These are phyloP conservation scores for Xiphorhynchus erythropygius DNA, from an alignment of 2,797 vertebrate genomes.

Conservation along the genomic window DNA sequence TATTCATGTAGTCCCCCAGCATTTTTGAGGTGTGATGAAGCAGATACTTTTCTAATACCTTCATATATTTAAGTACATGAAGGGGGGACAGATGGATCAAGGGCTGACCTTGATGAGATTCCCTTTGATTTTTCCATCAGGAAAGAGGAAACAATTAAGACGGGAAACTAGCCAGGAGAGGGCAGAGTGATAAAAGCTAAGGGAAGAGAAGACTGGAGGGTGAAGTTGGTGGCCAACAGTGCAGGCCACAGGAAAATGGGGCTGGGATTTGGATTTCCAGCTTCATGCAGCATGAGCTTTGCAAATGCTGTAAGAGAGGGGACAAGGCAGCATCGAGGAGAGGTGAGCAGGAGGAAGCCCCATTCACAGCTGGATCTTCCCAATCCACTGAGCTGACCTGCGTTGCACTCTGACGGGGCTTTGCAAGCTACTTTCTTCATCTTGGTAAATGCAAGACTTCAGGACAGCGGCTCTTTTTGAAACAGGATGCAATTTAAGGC, in stretches of 20 bases:
- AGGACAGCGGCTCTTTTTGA: not conserved
- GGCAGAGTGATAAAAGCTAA: conserved; percentile 55
- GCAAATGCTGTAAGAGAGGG: not conserved
- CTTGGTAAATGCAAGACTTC: not conserved
- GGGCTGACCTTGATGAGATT: not conserved
- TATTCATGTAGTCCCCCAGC: not conserved
- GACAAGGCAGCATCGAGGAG: not conserved
- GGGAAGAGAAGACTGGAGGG: not conserved
- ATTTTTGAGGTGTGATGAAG: not conserved
- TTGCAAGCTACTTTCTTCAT: not conserved
- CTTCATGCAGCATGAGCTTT: not conserved
- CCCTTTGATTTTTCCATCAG: not conserved
- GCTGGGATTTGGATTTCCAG: not conserved
- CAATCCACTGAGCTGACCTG: not conserved
- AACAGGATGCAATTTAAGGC: conserved; percentile 46
- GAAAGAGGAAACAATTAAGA: not conserved
- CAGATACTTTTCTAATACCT: not conserved
- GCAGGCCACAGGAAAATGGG: not conserved
- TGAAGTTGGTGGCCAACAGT: not conserved
- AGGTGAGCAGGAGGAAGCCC: not conserved
- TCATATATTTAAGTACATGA: not conserved
- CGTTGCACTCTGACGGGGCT: not conserved
- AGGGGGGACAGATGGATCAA: not conserved
- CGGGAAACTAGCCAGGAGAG: conserved; percentile 37
- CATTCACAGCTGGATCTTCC: not conserved